A percentile compares a stretch with the other conserved stretches of the same genome.
These are phyloP conservation scores for Bembecia ichneumoniformis DNA, from an alignment of 2,888 invertebrate genomes.

Conservation along the genomic window DNA sequence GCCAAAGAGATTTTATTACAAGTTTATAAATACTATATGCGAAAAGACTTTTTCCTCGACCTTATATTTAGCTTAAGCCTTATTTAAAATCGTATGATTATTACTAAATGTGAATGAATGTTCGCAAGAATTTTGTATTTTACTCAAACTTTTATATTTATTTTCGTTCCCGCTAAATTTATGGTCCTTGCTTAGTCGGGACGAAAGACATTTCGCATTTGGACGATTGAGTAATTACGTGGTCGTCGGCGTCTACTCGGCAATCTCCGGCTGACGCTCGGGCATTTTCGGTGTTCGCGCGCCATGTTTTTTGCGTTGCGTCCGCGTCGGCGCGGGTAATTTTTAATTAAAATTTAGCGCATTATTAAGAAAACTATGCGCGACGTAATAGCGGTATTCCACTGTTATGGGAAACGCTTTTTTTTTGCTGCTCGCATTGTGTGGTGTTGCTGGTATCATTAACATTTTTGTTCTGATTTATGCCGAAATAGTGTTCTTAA, in stretches of 20 bases:
- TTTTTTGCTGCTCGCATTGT: constrained; percentile 6
- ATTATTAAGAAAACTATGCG: constrained; percentile 57
- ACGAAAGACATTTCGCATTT: constrained; percentile 35
- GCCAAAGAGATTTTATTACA: no score
- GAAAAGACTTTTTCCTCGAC: no score
- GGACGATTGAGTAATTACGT: constrained; percentile 52
- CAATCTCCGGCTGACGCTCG: constrained; percentile 32
- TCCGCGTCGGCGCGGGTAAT: constrained; percentile 32
- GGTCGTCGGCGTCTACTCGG: constrained; percentile 29
- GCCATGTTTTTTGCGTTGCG: constrained; percentile 32
- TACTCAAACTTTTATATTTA: constrained; percentile 3
- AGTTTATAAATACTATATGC: no score
- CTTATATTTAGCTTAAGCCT: no score
- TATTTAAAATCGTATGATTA: no score
- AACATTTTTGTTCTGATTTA: constrained; percentile 1
- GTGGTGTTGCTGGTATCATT: constrained; percentile 2
- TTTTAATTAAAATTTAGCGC: constrained; percentile 64
- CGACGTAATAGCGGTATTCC: constrained; percentile 16
- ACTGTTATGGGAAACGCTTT: constrained; percentile 17
- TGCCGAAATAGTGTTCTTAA: not conserved
- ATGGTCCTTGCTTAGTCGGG: constrained; percentile 16
- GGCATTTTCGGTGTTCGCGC: constrained; percentile 32
- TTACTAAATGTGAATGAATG: no score
- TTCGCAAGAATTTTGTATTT: not conserved
- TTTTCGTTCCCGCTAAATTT: constrained; percentile 17